These are phyloP conservation scores for Tupaia chinensis DNA, from an alignment of 2,113 vertebrate species.

Conservation along the genomic window DNA sequence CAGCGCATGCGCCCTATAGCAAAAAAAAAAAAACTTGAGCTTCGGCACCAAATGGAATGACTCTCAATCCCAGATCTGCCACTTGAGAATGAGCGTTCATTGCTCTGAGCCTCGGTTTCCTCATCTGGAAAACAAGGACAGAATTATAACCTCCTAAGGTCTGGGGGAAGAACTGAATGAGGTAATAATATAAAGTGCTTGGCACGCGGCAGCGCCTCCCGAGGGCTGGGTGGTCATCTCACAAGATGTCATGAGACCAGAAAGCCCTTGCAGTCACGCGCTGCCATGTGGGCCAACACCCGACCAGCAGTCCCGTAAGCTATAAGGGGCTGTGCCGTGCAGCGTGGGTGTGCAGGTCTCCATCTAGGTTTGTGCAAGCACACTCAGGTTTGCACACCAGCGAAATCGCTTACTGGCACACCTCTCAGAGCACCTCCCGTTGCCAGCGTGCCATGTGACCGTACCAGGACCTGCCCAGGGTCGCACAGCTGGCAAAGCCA, in stretches of 20 bases:
- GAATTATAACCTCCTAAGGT: neutral
- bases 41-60: neutral
- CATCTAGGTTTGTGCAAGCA: too few relatives aligned
- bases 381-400: too few relatives aligned
- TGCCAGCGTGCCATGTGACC: too few relatives aligned
- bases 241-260: neutral
- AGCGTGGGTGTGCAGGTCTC: too few relatives aligned
- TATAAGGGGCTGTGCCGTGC: too few relatives aligned
- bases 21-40: neutral
- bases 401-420: too few relatives aligned
- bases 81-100: accelerated
- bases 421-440: too few relatives aligned
- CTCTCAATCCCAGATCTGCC: neutral
- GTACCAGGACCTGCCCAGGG: neutral
- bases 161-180: neutral
- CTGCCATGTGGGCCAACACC: too few relatives aligned
- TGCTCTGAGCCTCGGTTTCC: conserved; percentile 5
- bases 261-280: neutral
- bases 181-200: accelerated
- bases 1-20: too few relatives aligned
- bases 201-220: accelerated
- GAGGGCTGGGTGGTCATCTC: neutral
- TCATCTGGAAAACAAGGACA: neutral
- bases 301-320: too few relatives aligned
- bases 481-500: neutral